phyloP scores from a whole-genome alignment of 2,797 vertebrate genomes.

The Peromyscus attwateri region DNA sequence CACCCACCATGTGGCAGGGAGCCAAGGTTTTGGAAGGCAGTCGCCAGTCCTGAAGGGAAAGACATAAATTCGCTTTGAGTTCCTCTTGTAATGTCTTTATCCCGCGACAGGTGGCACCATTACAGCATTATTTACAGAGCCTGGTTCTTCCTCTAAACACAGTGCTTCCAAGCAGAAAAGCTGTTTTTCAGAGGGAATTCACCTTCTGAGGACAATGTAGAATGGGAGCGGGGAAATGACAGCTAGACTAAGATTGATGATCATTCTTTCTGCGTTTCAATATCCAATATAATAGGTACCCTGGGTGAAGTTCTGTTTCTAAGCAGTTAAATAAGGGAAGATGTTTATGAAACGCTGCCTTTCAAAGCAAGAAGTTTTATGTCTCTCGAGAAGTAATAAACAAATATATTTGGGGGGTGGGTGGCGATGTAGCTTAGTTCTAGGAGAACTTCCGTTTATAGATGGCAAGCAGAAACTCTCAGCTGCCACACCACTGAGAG shows the following conservation, averaged over 20 bases:
- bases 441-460: not conserved
- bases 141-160: not conserved
- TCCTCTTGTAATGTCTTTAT: constrained; percentile 64
- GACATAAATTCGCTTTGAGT: constrained; percentile 49
- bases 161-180: constrained; percentile 61
- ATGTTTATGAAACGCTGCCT: constrained; percentile 60
- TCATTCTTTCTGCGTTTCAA: not conserved
- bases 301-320: constrained; percentile 47
- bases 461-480: not conserved
- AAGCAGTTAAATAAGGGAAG: not conserved
- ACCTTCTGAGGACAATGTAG: constrained; percentile 56
- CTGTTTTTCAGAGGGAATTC: constrained; percentile 52
- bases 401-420: not conserved
- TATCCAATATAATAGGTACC: not conserved
- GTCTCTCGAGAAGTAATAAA: not conserved
- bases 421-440: not conserved
- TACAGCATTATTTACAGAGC: constrained; percentile 52
- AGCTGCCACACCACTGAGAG: not conserved
- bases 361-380: constrained; percentile 25
- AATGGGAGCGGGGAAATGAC: not conserved
- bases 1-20: constrained; percentile 48
- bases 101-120: constrained; percentile 74
- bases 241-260: not conserved
- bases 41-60: not conserved
- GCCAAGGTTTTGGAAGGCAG: constrained; percentile 25